A percentile compares a stretch with the other conserved stretches of the same genome.
phyloP scores from a whole-genome alignment of 2,113 vertebrate genomes.

The Romanogobio albipinnatus region DNA sequence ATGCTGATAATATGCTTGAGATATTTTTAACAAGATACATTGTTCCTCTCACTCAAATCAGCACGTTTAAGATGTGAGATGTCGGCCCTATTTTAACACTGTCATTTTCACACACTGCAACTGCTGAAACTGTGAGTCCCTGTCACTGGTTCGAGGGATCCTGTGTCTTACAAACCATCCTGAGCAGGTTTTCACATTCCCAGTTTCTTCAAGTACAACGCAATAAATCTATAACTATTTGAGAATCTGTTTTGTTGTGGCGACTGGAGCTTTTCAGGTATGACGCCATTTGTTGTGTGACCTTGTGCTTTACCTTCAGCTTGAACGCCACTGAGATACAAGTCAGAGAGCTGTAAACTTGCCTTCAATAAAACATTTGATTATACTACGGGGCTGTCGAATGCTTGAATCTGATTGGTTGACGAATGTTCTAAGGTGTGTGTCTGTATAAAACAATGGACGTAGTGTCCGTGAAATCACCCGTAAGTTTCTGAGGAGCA shows the following conservation, averaged over 20 bases:
- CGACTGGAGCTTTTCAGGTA: background rate
- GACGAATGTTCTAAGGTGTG: no score
- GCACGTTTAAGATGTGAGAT: background rate
- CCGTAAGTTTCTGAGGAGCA: no score
- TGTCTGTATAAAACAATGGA: no score
- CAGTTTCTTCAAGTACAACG: background rate
- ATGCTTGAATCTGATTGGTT: no score
- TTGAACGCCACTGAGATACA: background rate
- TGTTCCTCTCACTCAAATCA: background rate
- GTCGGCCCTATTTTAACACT: constrained; percentile 3
- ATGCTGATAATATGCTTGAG: background rate
- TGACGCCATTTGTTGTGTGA: background rate
- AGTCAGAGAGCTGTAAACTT: background rate
- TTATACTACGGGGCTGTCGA: no score
- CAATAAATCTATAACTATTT: background rate
- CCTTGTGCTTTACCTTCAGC: background rate
- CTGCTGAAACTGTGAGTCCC: constrained; percentile 36
- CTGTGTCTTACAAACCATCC: background rate
- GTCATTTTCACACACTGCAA: constrained; percentile 32
- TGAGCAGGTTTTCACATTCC: background rate
- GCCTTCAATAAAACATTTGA: background rate
- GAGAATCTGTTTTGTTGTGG: background rate
- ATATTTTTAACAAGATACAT: background rate
- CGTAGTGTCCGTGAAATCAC: no score
- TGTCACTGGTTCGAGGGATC: background rate